Base-by-base conservation (phyloP, 2,113 vertebrate genomes). In the chimpanzee (Pan troglodytes) region DNA sequence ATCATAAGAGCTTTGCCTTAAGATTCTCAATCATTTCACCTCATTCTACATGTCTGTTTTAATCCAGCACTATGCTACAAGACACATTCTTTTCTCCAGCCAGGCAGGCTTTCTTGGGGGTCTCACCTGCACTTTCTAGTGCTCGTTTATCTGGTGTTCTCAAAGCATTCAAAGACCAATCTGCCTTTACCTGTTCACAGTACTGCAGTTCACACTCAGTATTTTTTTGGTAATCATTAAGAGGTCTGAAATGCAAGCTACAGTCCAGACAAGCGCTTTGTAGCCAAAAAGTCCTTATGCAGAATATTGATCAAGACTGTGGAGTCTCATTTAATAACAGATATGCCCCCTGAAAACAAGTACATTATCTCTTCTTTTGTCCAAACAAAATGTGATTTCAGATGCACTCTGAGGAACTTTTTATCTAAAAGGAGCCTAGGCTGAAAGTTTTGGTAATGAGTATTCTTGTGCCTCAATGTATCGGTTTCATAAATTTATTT, bases 341-440 rank as follows among this genome's bases (percentile, higher is more conserved):
- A 40, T 27, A 91, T 0, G 32, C 30, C 35, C 67, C 43, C 86
- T 50, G 27, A 70, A 55, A 72, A 32, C 11, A 27, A 5, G 25
- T 23, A 3, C 48, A 57, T 48, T 87, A 50, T 59, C 40, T 93
- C 57, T 78, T 82, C 55, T 83, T 40, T 8, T 17, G 5, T 78
- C 22, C 30, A 64, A 95, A 78, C 50, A 90, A 82, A 95, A 81
- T 95, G 38, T 25, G 23, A 22, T 86, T 91, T 95, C 72, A 83
- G 25, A 95, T 76, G 35, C 18, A 80, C 50, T 86, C 67, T 11
- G 23, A 61, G 22, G 35, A 10, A 2, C 48, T 79, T 97, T 81
- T n/a, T 89, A 40, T 68, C 72, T 85, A 59, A 88, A 96, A 86
- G 73, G 59, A 73, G 6, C 2, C 38, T 3, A 38, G 18, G n/a